Conservation (phyloP, 2,113 vertebrate genomes). For the Melanostigma gelatinosum region DNA sequence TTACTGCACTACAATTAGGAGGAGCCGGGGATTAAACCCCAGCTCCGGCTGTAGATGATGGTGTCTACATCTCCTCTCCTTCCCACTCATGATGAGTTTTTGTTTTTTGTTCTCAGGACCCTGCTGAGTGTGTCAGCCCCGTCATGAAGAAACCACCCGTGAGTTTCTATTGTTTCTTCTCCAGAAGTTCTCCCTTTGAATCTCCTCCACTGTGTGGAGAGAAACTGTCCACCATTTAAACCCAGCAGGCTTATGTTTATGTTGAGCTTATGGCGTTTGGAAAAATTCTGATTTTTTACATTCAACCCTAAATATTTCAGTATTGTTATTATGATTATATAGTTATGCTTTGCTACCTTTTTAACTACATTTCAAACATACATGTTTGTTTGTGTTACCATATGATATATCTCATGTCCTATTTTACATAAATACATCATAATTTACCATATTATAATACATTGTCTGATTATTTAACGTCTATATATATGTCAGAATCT, state of each 20-base stretch:
- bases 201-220: neutral
- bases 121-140: conserved; percentile 67
- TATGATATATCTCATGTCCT: neutral
- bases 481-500: neutral
- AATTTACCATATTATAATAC: neutral
- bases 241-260: neutral
- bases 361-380: neutral
- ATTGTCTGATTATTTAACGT: neutral
- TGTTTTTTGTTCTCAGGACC: conserved; percentile 52
- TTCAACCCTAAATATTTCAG: neutral
- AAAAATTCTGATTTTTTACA: neutral
- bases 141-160: conserved; percentile 76
- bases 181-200: neutral
- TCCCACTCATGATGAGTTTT: neutral
- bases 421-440: neutral
- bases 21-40: too few species aligned
- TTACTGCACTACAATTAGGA: neutral
- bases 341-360: neutral
- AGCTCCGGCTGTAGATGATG: neutral
- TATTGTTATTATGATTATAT: neutral
- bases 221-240: neutral
- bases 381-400: neutral
- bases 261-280: neutral
- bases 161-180: conserved; percentile 43
- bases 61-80: neutral